Conservation (phyloP, 1,140 invertebrate genomes). For the Pseudomyrmex flavicornis region DNA sequence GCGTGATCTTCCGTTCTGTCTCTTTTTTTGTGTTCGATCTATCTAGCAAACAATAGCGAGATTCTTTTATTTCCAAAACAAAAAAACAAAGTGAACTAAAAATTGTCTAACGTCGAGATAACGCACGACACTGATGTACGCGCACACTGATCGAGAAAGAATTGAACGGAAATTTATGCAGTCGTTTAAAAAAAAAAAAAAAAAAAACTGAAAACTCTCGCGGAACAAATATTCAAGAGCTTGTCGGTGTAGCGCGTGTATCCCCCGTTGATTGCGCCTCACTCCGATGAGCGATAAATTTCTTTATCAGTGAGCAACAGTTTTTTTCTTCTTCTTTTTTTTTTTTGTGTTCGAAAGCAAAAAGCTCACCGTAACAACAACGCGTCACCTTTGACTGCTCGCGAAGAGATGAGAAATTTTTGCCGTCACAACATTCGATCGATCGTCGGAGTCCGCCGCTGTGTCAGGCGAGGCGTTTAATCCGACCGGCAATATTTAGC, state of each 20-base stretch:
- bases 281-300: not conserved
- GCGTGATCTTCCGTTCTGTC: constrained; percentile 18
- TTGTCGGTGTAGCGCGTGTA: not conserved
- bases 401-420: constrained; percentile 5
- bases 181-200: not conserved
- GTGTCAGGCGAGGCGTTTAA: constrained; percentile 29
- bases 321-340: no score
- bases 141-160: constrained; percentile 14
- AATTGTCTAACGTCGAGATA: constrained; percentile 13
- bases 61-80: constrained; percentile 23
- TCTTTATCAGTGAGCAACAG: not conserved
- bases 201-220: not conserved
- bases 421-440: constrained; percentile 16
- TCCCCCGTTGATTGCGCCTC: not conserved
- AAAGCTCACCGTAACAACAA: not conserved
- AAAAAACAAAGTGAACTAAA: not conserved
- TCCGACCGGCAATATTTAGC: not conserved
- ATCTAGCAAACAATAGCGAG: constrained; percentile 3
- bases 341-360: not conserved
- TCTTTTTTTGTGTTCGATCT: constrained; percentile 22
- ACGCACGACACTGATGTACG: constrained; percentile 22
- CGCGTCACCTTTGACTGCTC: constrained; percentile 13
- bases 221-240: not conserved
- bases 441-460: constrained; percentile 26
- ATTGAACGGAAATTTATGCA: constrained; percentile 8